Base-by-base conservation (phyloP, 2,113 vertebrate genomes). In the Notothenia coriiceps region DNA sequence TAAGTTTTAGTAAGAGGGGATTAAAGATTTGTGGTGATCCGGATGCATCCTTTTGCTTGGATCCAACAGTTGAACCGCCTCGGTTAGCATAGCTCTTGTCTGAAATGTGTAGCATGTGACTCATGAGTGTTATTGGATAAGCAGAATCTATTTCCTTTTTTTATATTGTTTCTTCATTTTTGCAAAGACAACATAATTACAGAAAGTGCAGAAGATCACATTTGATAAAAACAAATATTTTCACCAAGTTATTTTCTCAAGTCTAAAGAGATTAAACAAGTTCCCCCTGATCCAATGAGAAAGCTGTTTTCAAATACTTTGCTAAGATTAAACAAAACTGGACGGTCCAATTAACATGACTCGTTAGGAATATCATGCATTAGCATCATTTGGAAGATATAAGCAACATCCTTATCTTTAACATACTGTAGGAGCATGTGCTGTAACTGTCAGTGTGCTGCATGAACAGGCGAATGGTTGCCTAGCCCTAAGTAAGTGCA, bases 371-470 rank as follows among this genome's bases (percentile, higher is more conserved):
- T 29, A 29, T 29, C 29, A 29, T 29, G 6, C 10, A 46, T 46
- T 29, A 11, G 2, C 6, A n/a, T 55, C 5, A 20, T 25, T 60
- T 52, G 40, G 49, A 25, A 46, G 51, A 68, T n/a, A 51, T 33
- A 29, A 47, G 33, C 47, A 60, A 14, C 33, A 33, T 65, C 64
- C 22, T 61, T 85, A 70, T 83, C 40, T 70, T 49, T 70, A 15
- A 55, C 46, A 29, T 4, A 29, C 29, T 29, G 67, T 51, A 33
- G 55, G 49, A 62, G 46, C 25, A 18, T 70, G 54, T 3, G 13
- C 62, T 14, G 57, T 33, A 56, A 70, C 44, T 15, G 51, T 62
- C 62, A 52, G 4, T 50, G 12, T 78, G 17, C 50, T 71, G 69
- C 59, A 64, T 62, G 33, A 50, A 47, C 49, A 64, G 57, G 52